Percentiles rank a stretch among this genome's conserved stretches.
Evolutionary conservation across 2,888 invertebrate species (phyloP).

Genomic region (Aleiodes alternator): DNA sequence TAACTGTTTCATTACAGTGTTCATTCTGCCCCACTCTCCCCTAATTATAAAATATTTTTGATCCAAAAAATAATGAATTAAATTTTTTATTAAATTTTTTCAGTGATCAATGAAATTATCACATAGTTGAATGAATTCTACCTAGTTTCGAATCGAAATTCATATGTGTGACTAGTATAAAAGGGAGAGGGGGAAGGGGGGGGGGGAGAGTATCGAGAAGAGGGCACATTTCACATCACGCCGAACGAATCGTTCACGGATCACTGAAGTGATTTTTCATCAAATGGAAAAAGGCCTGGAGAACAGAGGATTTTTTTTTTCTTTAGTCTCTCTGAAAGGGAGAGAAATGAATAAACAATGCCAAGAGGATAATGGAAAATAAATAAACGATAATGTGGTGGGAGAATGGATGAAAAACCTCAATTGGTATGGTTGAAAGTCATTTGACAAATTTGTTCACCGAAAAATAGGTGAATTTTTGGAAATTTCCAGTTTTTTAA

Average conservation of each 20-base stretch:
- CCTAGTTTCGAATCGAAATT: slow-evolving; percentile 8
- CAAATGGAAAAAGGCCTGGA: slow-evolving; percentile 18
- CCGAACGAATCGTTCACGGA: slow-evolving; percentile 35
- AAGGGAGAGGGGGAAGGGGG: neutral
- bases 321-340: slow-evolving; percentile 7
- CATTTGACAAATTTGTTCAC: slow-evolving; percentile 21
- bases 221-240: slow-evolving; percentile 19
- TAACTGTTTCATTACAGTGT: no score
- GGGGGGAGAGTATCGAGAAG: neutral
- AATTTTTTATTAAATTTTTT: neutral
- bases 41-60: no score
- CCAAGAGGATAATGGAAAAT: no score
- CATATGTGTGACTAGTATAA: neutral
- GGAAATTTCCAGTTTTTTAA: no score
- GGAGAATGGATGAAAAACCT: neutral
- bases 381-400: neutral
- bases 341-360: slow-evolving; percentile 23
- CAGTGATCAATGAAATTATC: slow-evolving; percentile 4
- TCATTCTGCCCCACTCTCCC: no score
- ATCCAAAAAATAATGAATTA: no score
- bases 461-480: neutral
- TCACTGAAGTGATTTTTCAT: slow-evolving; percentile 39
- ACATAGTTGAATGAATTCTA: slow-evolving; percentile 1
- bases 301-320: neutral
- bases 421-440: slow-evolving; percentile 5